Evolutionary conservation across 1,140 invertebrate genomes (phyloP).

Genomic region (Sinella curviseta): DNA sequence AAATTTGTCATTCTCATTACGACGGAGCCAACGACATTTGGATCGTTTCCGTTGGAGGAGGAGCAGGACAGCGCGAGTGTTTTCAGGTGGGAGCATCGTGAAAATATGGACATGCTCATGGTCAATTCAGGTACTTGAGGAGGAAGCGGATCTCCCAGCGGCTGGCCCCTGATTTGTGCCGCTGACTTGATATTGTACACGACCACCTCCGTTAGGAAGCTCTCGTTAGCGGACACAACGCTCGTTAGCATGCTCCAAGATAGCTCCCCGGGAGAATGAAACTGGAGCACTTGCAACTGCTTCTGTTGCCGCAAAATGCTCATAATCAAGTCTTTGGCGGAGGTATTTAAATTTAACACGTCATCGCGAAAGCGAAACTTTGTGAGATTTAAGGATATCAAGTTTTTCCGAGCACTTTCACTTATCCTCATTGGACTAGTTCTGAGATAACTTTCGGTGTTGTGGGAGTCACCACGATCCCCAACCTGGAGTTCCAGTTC

Average conservation of each 20-base stretch:
- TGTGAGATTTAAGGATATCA: constrained; percentile 28
- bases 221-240: constrained; percentile 28
- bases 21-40: background rate
- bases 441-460: constrained; percentile 28
- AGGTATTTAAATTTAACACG: constrained; percentile 38
- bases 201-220: constrained; percentile 29
- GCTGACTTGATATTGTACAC: constrained; percentile 31
- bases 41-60: constrained; percentile 1
- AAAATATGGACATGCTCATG: constrained; percentile 38
- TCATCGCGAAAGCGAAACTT: constrained; percentile 45
- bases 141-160: background rate
- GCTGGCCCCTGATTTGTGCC: background rate
- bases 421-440: background rate
- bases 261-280: constrained; percentile 42
- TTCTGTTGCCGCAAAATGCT: constrained; percentile 33
- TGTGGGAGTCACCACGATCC: constrained; percentile 31
- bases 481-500: constrained; percentile 42
- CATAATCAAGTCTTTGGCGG: constrained; percentile 22
- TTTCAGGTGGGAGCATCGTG: constrained; percentile 33
- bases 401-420: background rate
- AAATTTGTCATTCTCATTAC: constrained; percentile 33
- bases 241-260: constrained; percentile 21
- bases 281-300: constrained; percentile 32
- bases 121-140: background rate
- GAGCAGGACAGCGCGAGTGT: constrained; percentile 34